phyloP scores from a whole-genome alignment of 2,797 vertebrate genomes.

The Darevskia nairensis region DNA sequence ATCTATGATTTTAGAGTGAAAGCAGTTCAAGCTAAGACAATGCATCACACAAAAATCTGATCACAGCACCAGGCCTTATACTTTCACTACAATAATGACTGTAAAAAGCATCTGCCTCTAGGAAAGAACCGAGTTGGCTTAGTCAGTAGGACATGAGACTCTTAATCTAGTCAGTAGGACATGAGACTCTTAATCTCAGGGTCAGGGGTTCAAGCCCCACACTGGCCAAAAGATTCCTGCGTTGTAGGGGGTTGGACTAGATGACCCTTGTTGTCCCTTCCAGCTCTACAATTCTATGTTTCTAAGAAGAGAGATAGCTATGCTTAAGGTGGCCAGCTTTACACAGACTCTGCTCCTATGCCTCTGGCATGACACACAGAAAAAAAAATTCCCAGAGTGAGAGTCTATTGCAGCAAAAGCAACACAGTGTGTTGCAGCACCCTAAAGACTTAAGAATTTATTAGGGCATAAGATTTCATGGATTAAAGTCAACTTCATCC shows the following conservation, averaged over 20 bases:
- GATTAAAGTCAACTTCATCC: background rate
- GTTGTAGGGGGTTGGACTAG: too few species aligned
- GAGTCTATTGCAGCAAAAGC: background rate
- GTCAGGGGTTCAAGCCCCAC: too few species aligned
- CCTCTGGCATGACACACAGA: background rate
- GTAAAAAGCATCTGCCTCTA: background rate
- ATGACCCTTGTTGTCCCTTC: too few species aligned
- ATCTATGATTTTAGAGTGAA: conserved; percentile 34
- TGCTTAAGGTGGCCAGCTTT: background rate
- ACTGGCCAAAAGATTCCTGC: too few species aligned
- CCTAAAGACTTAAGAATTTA: background rate
- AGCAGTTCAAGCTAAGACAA: conserved; percentile 32
- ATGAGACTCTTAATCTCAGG: too few species aligned
- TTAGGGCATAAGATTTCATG: background rate
- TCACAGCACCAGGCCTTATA: background rate
- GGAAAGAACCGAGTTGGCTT: too few species aligned
- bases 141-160: too few species aligned
- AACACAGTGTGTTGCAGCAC: background rate
- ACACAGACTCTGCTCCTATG: background rate
- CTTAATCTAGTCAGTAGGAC: too few species aligned
- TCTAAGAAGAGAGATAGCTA: background rate
- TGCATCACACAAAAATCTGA: background rate
- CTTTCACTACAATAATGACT: background rate
- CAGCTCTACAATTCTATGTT: too few species aligned
- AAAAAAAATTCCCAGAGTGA: background rate